Conservation (phyloP, 2,113 vertebrate species). For the Cyprinodon variegatus region DNA sequence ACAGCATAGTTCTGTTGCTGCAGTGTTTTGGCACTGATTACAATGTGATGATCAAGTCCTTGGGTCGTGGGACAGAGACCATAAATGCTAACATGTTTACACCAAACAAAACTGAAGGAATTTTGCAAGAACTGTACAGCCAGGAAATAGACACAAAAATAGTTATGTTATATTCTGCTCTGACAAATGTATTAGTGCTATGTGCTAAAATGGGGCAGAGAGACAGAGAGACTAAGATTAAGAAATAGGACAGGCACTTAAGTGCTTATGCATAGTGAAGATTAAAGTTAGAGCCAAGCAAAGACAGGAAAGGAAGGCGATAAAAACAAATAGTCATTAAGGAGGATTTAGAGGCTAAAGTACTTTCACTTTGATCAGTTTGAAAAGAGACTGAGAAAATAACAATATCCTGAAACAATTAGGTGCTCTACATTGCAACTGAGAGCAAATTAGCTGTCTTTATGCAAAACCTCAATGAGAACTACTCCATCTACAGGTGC, state of each 20-base stretch:
- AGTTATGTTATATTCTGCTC: conserved; percentile 56
- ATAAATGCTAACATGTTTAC: conserved; percentile 20
- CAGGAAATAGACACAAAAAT: conserved; percentile 60
- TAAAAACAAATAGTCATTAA: conserved; percentile 11
- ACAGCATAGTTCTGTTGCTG: conserved; percentile 13
- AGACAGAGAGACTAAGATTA: not conserved
- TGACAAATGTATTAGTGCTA: conserved; percentile 60
- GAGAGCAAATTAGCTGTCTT: conserved; percentile 11
- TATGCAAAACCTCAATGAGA: conserved; percentile 2
- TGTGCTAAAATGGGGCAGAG: conserved; percentile 47
- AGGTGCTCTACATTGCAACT: conserved; percentile 34
- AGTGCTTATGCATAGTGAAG: conserved; percentile 74
- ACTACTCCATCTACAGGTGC: conserved; percentile 12
- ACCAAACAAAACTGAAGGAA: conserved; percentile 27
- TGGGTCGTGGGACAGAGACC: conserved; percentile 26
- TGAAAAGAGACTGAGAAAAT: conserved; percentile 6
- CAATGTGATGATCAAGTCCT: conserved; percentile 43
- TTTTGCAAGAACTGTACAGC: conserved; percentile 60
- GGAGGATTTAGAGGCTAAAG: conserved; percentile 14
- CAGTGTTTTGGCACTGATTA: conserved; percentile 64
- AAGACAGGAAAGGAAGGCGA: not conserved
- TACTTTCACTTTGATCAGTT: conserved; percentile 38
- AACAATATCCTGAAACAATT: conserved; percentile 23
- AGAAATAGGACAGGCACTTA: conserved; percentile 71
- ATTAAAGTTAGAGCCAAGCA: conserved; percentile 48